Conservation (phyloP, 2,113 vertebrate genomes). For the Gavialis gangeticus region DNA sequence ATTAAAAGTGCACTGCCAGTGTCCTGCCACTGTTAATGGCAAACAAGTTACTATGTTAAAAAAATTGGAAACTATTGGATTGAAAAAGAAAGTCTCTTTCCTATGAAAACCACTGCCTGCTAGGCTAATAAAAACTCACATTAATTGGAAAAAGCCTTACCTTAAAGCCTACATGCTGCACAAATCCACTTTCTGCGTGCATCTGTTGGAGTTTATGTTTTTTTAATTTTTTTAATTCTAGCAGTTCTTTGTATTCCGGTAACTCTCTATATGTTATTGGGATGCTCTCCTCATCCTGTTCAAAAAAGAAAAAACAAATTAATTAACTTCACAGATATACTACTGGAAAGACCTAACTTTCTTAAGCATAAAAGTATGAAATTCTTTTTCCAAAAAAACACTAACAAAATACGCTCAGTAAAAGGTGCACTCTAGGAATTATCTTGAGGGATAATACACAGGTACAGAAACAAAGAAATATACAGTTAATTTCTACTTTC, state of each 20-base stretch:
- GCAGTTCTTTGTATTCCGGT: conserved; percentile 96
- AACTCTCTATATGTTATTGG: conserved; percentile 88
- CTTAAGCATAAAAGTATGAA: not conserved
- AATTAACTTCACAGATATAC: not conserved
- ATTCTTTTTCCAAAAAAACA: not conserved
- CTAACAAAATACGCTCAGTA: not conserved
- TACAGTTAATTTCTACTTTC: not conserved
- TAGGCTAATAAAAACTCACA: not conserved
- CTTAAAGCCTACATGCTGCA: conserved; percentile 93
- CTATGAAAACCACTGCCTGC: not conserved
- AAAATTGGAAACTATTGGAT: no score
- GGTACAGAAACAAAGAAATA: not conserved
- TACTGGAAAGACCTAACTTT: not conserved
- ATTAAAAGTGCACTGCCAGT: no score
- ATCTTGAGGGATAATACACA: fast-evolving
- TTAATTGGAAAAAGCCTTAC: conserved; percentile 69
- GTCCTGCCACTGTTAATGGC: no score
- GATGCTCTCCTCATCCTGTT: conserved; percentile 93
- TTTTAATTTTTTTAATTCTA: conserved; percentile 94
- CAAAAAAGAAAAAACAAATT: not conserved
- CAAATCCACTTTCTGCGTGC: conserved; percentile 87
- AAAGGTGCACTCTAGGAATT: not conserved
- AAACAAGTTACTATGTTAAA: no score
- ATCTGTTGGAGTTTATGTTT: conserved; percentile 93
- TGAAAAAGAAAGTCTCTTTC: not conserved